Conservation (phyloP, 2,888 invertebrate genomes). For the Sepioteuthis lessoniana region DNA sequence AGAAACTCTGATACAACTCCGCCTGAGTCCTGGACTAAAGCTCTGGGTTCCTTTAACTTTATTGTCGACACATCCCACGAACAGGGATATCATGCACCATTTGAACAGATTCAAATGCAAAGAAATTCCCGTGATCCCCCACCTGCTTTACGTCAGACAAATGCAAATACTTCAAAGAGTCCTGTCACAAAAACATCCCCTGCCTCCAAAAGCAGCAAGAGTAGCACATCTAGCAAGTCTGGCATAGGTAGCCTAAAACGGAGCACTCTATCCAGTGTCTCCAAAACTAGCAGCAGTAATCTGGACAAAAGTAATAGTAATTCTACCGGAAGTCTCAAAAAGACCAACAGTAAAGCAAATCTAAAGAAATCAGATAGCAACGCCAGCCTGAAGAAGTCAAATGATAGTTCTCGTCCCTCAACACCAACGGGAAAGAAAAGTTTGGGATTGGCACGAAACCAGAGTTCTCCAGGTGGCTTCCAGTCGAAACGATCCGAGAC, state of each 20-base stretch:
- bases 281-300: constrained; percentile 34
- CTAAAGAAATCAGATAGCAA: constrained; percentile 65
- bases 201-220: constrained; percentile 55
- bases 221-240: constrained; percentile 56
- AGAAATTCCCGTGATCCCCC: constrained; percentile 54
- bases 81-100: constrained; percentile 52
- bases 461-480: constrained; percentile 46
- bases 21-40: constrained; percentile 62
- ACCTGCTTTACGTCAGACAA: constrained; percentile 50
- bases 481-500: constrained; percentile 49
- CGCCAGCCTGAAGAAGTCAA: constrained; percentile 75
- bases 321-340: constrained; percentile 53
- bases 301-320: constrained; percentile 39
- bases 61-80: constrained; percentile 55
- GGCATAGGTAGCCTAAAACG: constrained; percentile 55
- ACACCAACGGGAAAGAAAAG: constrained; percentile 61
- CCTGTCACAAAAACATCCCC: background rate
- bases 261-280: constrained; percentile 14
- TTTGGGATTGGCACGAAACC: constrained; percentile 47
- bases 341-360: constrained; percentile 51
- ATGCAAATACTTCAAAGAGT: background rate
- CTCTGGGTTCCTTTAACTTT: constrained; percentile 62
- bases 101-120: constrained; percentile 56
- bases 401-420: constrained; percentile 59
- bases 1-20: constrained; percentile 53